Evolutionary conservation across 2,888 invertebrate genomes (phyloP), one percentile per base, ranked within the genome.

Genomic region (Loripinus fragilis): DNA sequence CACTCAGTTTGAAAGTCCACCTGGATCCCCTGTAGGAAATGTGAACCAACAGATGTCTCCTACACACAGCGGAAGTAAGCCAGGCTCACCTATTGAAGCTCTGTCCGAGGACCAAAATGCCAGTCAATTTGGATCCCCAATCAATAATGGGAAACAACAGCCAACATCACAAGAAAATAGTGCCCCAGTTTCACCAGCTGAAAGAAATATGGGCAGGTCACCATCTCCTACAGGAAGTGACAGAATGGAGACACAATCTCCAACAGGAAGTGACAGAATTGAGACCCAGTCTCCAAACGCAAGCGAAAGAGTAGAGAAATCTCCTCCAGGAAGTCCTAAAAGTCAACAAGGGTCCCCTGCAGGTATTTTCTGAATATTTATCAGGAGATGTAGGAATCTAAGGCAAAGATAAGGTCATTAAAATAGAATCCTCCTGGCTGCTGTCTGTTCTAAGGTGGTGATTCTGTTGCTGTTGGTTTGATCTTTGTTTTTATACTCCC

Each of bases 11-110:
- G 17, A 60, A 10, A 67, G 74, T 52, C 64, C 48, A 72, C 73
- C 70, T 66, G 75, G 33, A 42, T 65, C 78, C 10, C 81, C 79
- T 20, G 45, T 45, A 33, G 67, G 68, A 45, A 71, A 73, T 70
- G 72, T 71, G 15, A 81, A 76, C 73, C 76, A 60, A 15, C 78
- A 79, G 15, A 52, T 55, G 1, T 77, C 79, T 20, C 87, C 85
- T 12, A 65, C 48, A 52, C 66, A 71, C 23, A 50, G 55, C 23
- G 78, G 81, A 12, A 83, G 80, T 66, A 72, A 75, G 8, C 81
- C 86, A 48, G 82, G 74, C 15, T 87, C 87, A 20, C 87, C 87
- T 28, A 69, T 71, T 38, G 78, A 30, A 86, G 82, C 60, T 74
- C 41, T 41, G 42, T 76, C 73, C 42, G 69, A 76, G 48, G 65